Evolutionary conservation across 2,797 vertebrate genomes (phyloP), one percentile per base, ranked within the genome.

Genomic region (Danio albolineatus): DNA sequence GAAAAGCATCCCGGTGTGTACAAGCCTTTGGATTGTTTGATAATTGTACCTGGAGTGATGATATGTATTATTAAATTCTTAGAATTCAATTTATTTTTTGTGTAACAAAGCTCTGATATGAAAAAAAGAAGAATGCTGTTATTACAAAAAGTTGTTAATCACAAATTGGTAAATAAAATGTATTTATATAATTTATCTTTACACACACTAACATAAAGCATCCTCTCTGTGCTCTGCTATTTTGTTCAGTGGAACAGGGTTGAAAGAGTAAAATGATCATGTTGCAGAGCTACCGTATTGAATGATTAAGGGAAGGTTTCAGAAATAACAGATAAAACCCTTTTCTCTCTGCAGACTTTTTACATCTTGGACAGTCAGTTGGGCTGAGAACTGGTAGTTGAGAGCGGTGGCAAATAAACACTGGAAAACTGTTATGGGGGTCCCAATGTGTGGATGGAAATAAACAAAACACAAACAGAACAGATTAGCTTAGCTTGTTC

Each of bases 361-460:
- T 41, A 39, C 28, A 78, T 78, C 36, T 61, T 60, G 65, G 56
- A 70, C 53, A 59, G 51, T 77, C 43, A 38, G 43, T 69, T 19
- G 64, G 53, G 65, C 76, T 69, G 28, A 78, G 64, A 78, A 49
- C 76, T 59, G 43, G 51, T 21, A 48, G 21, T 57, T 69, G 28
- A 78, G 28, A 36, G 12, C n/a, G n/a, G 75, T 67, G 53, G 53
- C 75, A 77, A 17, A 46, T 77, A 67, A 78, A 70, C 65, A 69
- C 65, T 14, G 28, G 28, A 10, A 69, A 78, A 78, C 64, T 66
- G 64, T 59, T 78, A 70, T 67, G 13, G 51, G 53, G 64, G 43
- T 59, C 14, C 74, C 56, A 76, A 76, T 56, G 74, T 76, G 74
- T 56, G 14, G 39, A 65, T 44, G 73, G 61, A 43, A 76, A 76